phyloP scores from a whole-genome alignment of 2,888 invertebrate species.

The Drosophila trichaetosa region DNA sequence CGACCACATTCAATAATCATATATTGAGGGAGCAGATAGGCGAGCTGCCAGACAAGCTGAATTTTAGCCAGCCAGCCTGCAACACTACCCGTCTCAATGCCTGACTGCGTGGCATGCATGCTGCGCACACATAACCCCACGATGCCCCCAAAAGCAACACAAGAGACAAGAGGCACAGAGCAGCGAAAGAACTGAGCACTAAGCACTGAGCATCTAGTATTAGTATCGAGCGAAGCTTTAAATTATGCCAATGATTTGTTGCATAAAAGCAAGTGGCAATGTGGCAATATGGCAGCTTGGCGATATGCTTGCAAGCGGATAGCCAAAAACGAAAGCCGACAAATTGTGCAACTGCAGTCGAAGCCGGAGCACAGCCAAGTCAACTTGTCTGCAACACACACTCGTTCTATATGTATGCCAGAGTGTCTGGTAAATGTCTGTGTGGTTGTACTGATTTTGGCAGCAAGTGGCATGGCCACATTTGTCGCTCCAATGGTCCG shows the following conservation, averaged over 20 bases:
- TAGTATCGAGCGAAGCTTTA: constrained; percentile 61
- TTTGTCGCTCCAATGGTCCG: constrained; percentile 69
- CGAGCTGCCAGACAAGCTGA: constrained; percentile 47
- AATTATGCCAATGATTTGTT: constrained; percentile 80
- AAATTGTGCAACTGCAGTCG: constrained; percentile 75
- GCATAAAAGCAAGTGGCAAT: constrained; percentile 74
- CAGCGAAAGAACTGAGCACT: constrained; percentile 5
- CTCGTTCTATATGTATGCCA: not conserved
- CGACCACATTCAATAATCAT: constrained; percentile 82
- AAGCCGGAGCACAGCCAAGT: constrained; percentile 46
- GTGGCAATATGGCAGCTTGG: constrained; percentile 58
- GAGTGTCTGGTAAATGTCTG: constrained; percentile 2
- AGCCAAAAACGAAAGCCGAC: constrained; percentile 76
- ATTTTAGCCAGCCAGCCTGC: constrained; percentile 15
- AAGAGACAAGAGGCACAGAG: constrained; percentile 32
- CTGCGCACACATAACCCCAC: constrained; percentile 53
- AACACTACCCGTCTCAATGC: not conserved
- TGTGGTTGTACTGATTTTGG: constrained; percentile 67
- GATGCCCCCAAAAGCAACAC: constrained; percentile 38
- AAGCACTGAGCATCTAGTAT: constrained; percentile 14
- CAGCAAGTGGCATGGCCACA: constrained; percentile 78
- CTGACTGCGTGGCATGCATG: constrained; percentile 15
- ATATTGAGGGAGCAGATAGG: constrained; percentile 55
- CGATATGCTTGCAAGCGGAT: constrained; percentile 69
- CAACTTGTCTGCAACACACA: constrained; percentile 34